These are phyloP conservation scores for Xestia c-nigrum DNA, from an alignment of 2,888 invertebrate genomes.

Conservation along the genomic window DNA sequence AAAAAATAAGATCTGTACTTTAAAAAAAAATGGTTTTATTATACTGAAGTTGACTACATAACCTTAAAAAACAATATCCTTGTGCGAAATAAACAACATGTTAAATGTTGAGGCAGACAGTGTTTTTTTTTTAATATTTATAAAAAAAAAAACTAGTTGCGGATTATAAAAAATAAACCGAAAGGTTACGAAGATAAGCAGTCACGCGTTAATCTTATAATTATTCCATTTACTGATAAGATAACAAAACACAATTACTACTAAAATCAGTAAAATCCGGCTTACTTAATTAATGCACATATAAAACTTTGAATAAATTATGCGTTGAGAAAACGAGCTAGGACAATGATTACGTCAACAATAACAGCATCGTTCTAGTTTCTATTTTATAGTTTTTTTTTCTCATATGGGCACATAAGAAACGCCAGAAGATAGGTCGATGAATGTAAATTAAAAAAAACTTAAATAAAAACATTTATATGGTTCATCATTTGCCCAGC, in stretches of 20 bases:
- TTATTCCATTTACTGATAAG: conserved; percentile 39
- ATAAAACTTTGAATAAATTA: conserved; percentile 22
- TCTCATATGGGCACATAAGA: not conserved
- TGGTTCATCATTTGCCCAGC: not conserved
- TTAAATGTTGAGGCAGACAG: not conserved
- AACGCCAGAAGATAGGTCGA: not conserved
- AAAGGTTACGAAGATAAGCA: conserved; percentile 47
- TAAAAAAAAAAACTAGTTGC: conserved; percentile 6
- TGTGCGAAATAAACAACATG: not conserved
- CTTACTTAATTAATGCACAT: conserved; percentile 3
- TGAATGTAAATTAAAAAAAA: not conserved
- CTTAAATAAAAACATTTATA: not conserved
- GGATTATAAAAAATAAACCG: not conserved
- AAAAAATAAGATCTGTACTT: too few relatives aligned
- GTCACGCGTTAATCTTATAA: conserved; percentile 21
- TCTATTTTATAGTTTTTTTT: not conserved
- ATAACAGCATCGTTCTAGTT: not conserved
- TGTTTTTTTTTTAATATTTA: not conserved
- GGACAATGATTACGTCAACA: too few relatives aligned
- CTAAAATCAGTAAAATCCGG: conserved; percentile 8
- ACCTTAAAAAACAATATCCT: not conserved
- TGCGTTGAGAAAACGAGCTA: not conserved
- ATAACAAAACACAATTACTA: conserved; percentile 21
- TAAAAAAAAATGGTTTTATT: too few relatives aligned
- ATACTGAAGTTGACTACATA: not conserved